Evolutionary conservation across 2,113 vertebrate species (phyloP), one percentile per base, ranked within the genome.

Genomic region (Menidia beryllina): DNA sequence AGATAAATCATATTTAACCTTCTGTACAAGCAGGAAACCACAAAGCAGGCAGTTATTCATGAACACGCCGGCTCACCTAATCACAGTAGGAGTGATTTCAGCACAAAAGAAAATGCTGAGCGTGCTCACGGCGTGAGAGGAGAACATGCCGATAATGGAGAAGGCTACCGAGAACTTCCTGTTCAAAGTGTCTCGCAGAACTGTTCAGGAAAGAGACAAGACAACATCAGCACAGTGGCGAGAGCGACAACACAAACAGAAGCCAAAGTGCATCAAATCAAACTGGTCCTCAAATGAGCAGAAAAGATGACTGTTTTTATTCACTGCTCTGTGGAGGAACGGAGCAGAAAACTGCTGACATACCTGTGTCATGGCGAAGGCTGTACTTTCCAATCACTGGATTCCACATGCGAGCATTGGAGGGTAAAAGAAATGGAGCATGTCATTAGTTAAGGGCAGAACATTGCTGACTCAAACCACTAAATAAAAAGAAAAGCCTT

Each of bases 41-140:
- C 2, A 34, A 6, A 34, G 10, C 1, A 5, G 21, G 23, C 24
- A 21, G 26, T 15, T 21, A 7, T 23, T 58, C 49, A 54, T 63
- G 49, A 51, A 4, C 14, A 8, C 9, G 12, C 27, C 6, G 84
- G 27, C 95, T 90, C 77, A 98, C 97, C 98, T 96, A 92, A 99
- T 99, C 23, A 99, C 98, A 0, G 98, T 99, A 5, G 98, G 98
- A 4, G 97, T 97, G 91, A 99, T 96, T 92, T 99, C 98, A 1
- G 97, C 96, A 60, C 98, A 99, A 88, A 98, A 98, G 93, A 99
- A 99, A 34, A 98, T 96, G 41, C 98, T 99, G 84, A 99, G 96
- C 27, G 93, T 97, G 83, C 97, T 97, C 75, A 98, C 96, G 0
- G 98, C 97, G 1, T 97, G 96, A 0, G 98, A 98, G 6, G 98